Evolutionary conservation across 2,797 vertebrate genomes (phyloP), one percentile per base, ranked within the genome.

Genomic region (Sebastes melanostomus): DNA sequence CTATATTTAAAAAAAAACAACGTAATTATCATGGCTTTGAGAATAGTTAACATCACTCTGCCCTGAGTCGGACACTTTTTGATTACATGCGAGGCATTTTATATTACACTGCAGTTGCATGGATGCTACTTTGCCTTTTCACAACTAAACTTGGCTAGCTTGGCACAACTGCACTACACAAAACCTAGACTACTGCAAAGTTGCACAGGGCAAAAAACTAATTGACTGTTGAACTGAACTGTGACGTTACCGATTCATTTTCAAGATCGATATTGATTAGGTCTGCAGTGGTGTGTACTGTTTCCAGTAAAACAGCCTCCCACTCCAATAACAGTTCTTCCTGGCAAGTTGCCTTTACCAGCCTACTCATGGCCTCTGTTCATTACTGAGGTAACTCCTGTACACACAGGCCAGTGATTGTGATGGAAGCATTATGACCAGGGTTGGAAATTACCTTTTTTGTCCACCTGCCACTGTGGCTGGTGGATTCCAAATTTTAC

Each of bases 291-390:
- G 2, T 29, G 22, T 66, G 3, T 34, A 58, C 52, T 52, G 24
- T 16, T 52, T 65, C 38, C 60, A 50, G 75, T 52, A 29, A 77
- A 66, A 68, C 42, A 69, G 25, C 20, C 42, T 61, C 69, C 59
- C 12, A 77, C 70, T 54, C 27, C 58, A 55, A 32, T 58, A 69
- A 52, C 34, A 80, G 58, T 60, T 73, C 34, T 50, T 79, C 50
- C 50, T 78, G 68, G 68, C 66, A 8, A 36, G 29, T 75, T 73
- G 54, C 62, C 69, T 82, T 77, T 24, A 36, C 34, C 18, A 65
- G 29, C 36, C 52, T n/a, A 8, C 25, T 34, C 11, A 10, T 20
- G 42, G 38, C 59, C 12, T 36, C 32, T 65, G 59, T 13, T 71
- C 66, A 71, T 71, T 65, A 66, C 34, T 3, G 62, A 66, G 29